These are phyloP conservation scores for Callionymus lyra DNA, from an alignment of 2,113 vertebrate genomes.

Conservation along the genomic window DNA sequence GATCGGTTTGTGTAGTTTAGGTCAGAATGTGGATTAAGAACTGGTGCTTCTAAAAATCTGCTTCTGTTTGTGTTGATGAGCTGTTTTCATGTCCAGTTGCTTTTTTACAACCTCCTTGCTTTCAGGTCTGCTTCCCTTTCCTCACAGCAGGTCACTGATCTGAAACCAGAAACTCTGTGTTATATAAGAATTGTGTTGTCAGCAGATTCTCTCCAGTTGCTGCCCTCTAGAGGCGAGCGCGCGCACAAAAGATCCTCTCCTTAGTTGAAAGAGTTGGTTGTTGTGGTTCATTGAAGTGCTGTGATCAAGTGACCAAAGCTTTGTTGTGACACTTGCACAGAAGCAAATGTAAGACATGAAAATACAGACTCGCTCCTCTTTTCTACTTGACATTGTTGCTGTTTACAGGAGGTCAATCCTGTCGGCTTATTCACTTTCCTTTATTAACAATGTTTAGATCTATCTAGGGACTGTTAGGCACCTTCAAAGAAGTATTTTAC, in stretches of 20 bases:
- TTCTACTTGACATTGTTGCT: not conserved
- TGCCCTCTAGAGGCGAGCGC: not conserved
- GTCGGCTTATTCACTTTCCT: too few species aligned
- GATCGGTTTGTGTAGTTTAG: too few species aligned
- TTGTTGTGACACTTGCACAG: not conserved
- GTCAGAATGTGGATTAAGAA: too few species aligned
- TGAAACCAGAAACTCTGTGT: constrained; percentile 33
- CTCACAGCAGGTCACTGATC: constrained; percentile 43
- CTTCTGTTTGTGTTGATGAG: not conserved
- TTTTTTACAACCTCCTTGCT: constrained; percentile 36
- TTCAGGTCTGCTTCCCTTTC: constrained; percentile 39
- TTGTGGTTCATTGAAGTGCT: not conserved
- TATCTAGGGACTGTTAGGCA: too few species aligned
- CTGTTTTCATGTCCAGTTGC: not conserved
- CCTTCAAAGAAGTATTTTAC: too few species aligned
- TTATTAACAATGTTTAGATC: too few species aligned
- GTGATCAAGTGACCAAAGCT: not conserved
- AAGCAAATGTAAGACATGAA: too few species aligned
- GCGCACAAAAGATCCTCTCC: not conserved
- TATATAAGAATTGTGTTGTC: constrained; percentile 32
- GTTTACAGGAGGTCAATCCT: not conserved
- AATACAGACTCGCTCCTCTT: too few species aligned
- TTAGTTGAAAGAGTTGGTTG: not conserved
- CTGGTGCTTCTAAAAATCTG: constrained; percentile 10
- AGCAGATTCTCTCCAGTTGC: constrained; percentile 3